A percentile compares a stretch with the other conserved stretches of the same genome.
Evolutionary conservation across 2,888 invertebrate genomes (phyloP).

Genomic region (Trissolcus japonicus): DNA sequence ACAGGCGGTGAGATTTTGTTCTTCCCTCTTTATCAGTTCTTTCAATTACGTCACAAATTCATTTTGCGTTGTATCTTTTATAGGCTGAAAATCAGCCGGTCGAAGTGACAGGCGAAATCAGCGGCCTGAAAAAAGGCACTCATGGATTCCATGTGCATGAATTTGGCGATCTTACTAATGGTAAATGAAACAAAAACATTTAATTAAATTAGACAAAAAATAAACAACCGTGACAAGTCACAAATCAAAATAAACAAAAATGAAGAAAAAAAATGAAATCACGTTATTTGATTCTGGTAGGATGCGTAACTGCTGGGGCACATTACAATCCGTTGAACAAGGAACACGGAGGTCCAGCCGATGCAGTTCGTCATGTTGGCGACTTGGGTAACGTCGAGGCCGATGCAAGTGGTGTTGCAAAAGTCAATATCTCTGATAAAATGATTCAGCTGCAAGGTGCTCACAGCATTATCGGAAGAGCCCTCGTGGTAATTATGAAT

Average conservation of each 20-base stretch:
- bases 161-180: conserved; percentile 96
- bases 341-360: conserved; percentile 89
- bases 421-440: conserved; percentile 81
- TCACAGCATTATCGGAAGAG: conserved; percentile 89
- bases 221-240: too few species aligned
- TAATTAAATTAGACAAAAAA: too few species aligned
- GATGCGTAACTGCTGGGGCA: conserved; percentile 93
- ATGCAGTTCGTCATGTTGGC: conserved; percentile 88
- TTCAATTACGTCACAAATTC: not conserved
- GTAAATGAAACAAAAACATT: conserved; percentile 71
- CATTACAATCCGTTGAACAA: conserved; percentile 92
- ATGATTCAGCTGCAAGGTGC: conserved; percentile 83
- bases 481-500: conserved; percentile 80
- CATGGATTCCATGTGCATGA: conserved; percentile 97
- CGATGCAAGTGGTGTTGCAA: conserved; percentile 80
- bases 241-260: too few species aligned
- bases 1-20: conserved; percentile 77
- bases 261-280: not conserved
- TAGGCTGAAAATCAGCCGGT: conserved; percentile 83
- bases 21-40: not conserved
- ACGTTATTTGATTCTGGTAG: conserved; percentile 53
- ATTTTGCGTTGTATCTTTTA: conserved; percentile 1
- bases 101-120: conserved; percentile 88
- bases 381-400: conserved; percentile 92
- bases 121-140: conserved; percentile 85